Base-by-base conservation (phyloP, 1,140 invertebrate genomes). In the Metopolophium dirhodum region DNA sequence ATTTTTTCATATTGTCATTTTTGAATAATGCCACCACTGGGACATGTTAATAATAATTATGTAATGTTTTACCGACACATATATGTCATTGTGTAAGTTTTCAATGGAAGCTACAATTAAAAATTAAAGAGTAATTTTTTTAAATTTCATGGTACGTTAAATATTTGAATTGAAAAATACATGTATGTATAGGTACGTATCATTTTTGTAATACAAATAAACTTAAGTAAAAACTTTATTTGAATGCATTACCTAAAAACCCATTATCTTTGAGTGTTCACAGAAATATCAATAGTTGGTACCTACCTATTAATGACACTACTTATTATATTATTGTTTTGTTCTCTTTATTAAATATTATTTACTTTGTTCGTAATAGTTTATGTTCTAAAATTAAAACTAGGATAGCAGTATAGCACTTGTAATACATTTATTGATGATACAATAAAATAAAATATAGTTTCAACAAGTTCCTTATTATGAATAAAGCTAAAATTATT, bases 1-100 rank as follows among this genome's bases (percentile, higher is more conserved):
- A 90, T 90, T 90, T 68, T 90, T 90, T 68, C 89, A n/a, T 90
- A 90, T 90, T 90, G 89, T 90, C 37, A 45, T 90, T 90, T 90
- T 90, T 45, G 23, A 45, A 61, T 68, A n/a, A 61, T 61, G 37
- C 41, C 87, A 61, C 26, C 30, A 41, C 77, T n/a, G 37, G 37
- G 89, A 90, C 57, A 45, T 68, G 89, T 90, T 90, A 90, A 90
- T 90, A 90, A 61, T 45, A 90, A 54, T 89, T 37, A 89, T 41
- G 88, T 90, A 90, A 90, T 68, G 26, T 90, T 90, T 90, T 89
- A 37, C n/a, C 49, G 49, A 35, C 26, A 37, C 23, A 89, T 35
- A 41, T 14, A 30, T 20, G 35, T 22, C 49, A 57, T 89, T 57
- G 88, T 51, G 87, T 54, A 26, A 11, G 35, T 57, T 22, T 89